Conservation (phyloP, 2,888 invertebrate genomes). For the Ochropleura leucogaster region DNA sequence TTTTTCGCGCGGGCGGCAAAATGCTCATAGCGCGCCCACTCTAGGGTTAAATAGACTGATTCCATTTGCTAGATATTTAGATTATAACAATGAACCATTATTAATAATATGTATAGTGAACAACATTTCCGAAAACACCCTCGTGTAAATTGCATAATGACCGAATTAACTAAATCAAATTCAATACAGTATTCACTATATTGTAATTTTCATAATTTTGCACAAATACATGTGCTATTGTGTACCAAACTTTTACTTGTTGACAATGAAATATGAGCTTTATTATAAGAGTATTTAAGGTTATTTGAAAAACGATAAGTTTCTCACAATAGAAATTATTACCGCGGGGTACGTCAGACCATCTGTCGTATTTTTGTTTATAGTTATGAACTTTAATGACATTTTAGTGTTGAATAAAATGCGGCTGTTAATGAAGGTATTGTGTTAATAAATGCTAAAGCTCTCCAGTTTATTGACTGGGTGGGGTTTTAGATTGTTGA, state of each 20-base stretch:
- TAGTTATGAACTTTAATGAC: slow-evolving; percentile 70
- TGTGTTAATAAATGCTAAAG: slow-evolving; percentile 50
- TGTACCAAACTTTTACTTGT: slow-evolving; percentile 16
- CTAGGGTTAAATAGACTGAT: slow-evolving; percentile 9
- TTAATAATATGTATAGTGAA: slow-evolving; percentile 5
- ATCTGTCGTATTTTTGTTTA: slow-evolving; percentile 81
- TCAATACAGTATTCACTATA: slow-evolving; percentile 45
- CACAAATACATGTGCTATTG: slow-evolving; percentile 61
- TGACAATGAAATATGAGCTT: slow-evolving; percentile 35
- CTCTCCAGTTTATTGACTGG: slow-evolving; percentile 35
- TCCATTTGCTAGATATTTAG: not conserved
- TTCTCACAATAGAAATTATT: slow-evolving; percentile 75
- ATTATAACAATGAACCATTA: slow-evolving; percentile 16
- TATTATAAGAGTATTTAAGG: slow-evolving; percentile 32
- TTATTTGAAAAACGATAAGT: slow-evolving; percentile 66
- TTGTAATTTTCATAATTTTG: slow-evolving; percentile 50
- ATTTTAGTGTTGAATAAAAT: slow-evolving; percentile 71
- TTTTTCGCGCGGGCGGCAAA: no score
- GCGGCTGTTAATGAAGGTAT: slow-evolving; percentile 52
- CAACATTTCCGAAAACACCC: slow-evolving; percentile 21
- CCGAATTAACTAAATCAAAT: slow-evolving; percentile 52
- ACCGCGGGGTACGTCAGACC: slow-evolving; percentile 76
- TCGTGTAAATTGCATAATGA: slow-evolving; percentile 26
- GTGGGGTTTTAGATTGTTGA: slow-evolving; percentile 13
- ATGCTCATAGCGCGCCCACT: no score